These are phyloP conservation scores for Sceloporus tristichus DNA, from an alignment of 2,113 vertebrate species.

Conservation along the genomic window DNA sequence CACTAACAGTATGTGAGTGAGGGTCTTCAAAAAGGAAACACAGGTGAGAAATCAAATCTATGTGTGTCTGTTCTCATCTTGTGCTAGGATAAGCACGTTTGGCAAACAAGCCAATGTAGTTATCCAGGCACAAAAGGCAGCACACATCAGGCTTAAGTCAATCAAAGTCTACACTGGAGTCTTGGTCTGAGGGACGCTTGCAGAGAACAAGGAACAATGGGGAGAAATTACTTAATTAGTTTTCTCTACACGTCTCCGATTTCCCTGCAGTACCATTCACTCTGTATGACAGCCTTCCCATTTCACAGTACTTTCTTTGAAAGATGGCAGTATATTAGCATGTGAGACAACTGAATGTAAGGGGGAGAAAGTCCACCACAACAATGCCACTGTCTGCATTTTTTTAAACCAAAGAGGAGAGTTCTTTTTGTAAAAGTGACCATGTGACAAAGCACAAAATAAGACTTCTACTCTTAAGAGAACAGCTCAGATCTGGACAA, in stretches of 20 bases:
- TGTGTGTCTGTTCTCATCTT: background rate
- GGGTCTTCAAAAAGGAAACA: background rate
- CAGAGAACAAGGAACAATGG: slow-evolving; percentile 22
- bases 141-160: slow-evolving; percentile 22
- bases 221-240: slow-evolving; percentile 40
- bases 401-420: slow-evolving; percentile 5
- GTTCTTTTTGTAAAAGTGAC: background rate
- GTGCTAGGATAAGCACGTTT: slow-evolving; percentile 3
- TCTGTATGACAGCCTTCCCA: slow-evolving; percentile 46
- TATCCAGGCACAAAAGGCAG: slow-evolving; percentile 29
- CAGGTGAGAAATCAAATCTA: background rate
- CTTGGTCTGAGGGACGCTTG: slow-evolving; percentile 40
- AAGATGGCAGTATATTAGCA: slow-evolving; percentile 40
- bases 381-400: background rate
- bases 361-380: slow-evolving; percentile 41
- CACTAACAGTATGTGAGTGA: background rate
- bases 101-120: slow-evolving; percentile 24
- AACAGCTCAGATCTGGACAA: slow-evolving; percentile 23
- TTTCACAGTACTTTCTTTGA: slow-evolving; percentile 56
- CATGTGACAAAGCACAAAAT: slow-evolving; percentile 30
- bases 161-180: slow-evolving; percentile 2
- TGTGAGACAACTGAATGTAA: slow-evolving; percentile 31
- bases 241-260: slow-evolving; percentile 54
- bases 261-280: slow-evolving; percentile 48
- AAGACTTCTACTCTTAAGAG: slow-evolving; percentile 39